These are phyloP conservation scores for Hippocampus abdominalis DNA, from an alignment of 2,113 vertebrate genomes.

Conservation along the genomic window DNA sequence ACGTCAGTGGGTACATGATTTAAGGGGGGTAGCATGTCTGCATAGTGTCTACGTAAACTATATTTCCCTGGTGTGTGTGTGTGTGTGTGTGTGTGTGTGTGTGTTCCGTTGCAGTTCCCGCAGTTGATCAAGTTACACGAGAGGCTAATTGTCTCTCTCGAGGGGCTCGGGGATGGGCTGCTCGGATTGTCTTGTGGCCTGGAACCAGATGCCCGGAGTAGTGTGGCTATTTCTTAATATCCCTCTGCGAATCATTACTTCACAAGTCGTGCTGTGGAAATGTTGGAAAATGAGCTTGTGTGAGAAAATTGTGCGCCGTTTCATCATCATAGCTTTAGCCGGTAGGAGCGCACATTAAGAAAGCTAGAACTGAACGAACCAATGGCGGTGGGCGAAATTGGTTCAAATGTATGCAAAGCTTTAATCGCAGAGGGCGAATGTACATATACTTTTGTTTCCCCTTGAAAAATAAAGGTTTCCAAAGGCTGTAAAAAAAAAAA, in stretches of 20 bases:
- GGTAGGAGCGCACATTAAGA: neutral
- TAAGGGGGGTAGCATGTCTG: constrained; percentile 36
- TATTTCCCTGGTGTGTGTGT: constrained; percentile 16
- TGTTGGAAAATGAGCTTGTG: neutral
- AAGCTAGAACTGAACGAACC: neutral
- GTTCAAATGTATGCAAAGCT: neutral
- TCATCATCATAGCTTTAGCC: neutral
- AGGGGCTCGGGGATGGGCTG: constrained; percentile 56
- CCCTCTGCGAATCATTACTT: constrained; percentile 9
- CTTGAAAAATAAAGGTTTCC: neutral
- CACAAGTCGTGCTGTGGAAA: neutral
- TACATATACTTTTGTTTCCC: neutral
- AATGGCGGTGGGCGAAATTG: neutral
- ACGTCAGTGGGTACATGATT: constrained; percentile 68
- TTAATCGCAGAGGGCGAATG: neutral
- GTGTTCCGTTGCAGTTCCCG: constrained; percentile 46
- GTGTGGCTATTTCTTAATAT: constrained; percentile 27
- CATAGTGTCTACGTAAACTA: constrained; percentile 26
- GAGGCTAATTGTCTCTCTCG: constrained; percentile 70
- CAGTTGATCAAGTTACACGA: constrained; percentile 67
- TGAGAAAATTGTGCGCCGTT: neutral
- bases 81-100: constrained; percentile 21
- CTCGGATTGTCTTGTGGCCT: constrained; percentile 67
- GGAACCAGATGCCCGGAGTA: constrained; percentile 63
- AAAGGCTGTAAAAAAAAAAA: constrained; percentile 6